A percentile compares a stretch with the other conserved stretches of the same genome.
phyloP scores from a whole-genome alignment of 2,888 invertebrate genomes.

The Scaeva pyrastri region DNA sequence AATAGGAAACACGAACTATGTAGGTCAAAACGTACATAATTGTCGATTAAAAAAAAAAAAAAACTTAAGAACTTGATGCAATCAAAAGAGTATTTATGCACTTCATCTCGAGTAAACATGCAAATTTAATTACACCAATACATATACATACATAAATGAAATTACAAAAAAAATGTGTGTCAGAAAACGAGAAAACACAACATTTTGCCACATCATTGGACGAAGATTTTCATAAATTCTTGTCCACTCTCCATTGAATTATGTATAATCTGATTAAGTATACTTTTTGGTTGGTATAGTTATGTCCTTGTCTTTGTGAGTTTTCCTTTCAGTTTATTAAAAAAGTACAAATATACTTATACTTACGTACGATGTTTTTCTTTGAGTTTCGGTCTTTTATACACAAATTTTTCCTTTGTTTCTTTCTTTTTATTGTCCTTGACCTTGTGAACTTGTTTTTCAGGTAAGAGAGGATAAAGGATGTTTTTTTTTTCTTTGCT shows the following conservation, averaged over 20 bases:
- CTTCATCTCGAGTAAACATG: background rate
- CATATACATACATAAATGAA: background rate
- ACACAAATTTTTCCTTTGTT: too few relatives aligned
- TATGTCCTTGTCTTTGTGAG: background rate
- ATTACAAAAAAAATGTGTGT: background rate
- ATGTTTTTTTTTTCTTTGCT: too few relatives aligned
- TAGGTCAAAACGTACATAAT: too few relatives aligned
- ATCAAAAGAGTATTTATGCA: background rate
- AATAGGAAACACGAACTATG: too few relatives aligned
- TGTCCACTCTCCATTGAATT: background rate
- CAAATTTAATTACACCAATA: background rate
- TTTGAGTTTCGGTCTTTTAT: background rate
- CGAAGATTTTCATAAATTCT: conserved; percentile 5
- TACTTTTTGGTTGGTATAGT: background rate
- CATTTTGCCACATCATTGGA: background rate
- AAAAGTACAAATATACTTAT: background rate
- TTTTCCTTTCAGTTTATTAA: background rate
- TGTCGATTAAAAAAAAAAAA: background rate
- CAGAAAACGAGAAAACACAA: background rate
- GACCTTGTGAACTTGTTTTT: too few relatives aligned
- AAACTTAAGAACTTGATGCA: background rate
- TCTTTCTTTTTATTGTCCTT: too few relatives aligned
- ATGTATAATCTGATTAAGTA: conserved; percentile 4
- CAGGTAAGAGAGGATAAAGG: too few relatives aligned
- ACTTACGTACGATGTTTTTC: background rate